phyloP scores from a whole-genome alignment of 2,888 invertebrate genomes.

The Oligia strigilis region DNA sequence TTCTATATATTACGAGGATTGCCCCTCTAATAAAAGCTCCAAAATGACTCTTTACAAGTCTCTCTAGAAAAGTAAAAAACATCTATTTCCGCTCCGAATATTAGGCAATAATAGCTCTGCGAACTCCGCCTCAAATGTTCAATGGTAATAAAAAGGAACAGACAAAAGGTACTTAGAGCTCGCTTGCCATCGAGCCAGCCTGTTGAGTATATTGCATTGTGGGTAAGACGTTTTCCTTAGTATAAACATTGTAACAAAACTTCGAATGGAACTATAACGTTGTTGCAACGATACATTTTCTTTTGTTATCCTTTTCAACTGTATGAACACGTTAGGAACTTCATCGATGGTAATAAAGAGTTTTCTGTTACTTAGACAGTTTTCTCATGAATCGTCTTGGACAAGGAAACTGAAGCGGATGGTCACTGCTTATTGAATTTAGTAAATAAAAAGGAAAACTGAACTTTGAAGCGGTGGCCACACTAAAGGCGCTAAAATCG shows the following conservation, averaged over 20 bases:
- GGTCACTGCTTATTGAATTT: neutral
- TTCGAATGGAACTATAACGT: neutral
- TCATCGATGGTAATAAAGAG: slow-evolving; percentile 6
- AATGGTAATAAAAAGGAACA: slow-evolving; percentile 35
- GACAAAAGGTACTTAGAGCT: slow-evolving; percentile 4
- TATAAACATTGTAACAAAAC: neutral
- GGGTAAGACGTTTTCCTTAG: neutral
- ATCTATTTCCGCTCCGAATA: slow-evolving; percentile 1
- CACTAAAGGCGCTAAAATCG: too few species aligned
- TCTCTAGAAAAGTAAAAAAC: neutral
- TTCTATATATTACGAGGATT: too few species aligned
- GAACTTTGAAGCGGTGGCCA: neutral
- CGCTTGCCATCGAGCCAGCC: slow-evolving; percentile 15
- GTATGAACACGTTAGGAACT: neutral
- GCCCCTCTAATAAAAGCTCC: neutral
- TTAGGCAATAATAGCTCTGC: slow-evolving; percentile 20
- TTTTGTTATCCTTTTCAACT: slow-evolving; percentile 10
- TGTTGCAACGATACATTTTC: neutral
- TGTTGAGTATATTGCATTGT: slow-evolving; percentile 26
- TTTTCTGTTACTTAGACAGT: neutral
- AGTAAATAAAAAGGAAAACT: neutral
- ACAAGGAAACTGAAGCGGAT: neutral
- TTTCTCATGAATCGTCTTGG: neutral
- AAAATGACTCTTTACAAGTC: neutral
- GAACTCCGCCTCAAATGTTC: slow-evolving; percentile 27